Conservation (phyloP, 2,888 invertebrate species). For the Drosophila dives region DNA sequence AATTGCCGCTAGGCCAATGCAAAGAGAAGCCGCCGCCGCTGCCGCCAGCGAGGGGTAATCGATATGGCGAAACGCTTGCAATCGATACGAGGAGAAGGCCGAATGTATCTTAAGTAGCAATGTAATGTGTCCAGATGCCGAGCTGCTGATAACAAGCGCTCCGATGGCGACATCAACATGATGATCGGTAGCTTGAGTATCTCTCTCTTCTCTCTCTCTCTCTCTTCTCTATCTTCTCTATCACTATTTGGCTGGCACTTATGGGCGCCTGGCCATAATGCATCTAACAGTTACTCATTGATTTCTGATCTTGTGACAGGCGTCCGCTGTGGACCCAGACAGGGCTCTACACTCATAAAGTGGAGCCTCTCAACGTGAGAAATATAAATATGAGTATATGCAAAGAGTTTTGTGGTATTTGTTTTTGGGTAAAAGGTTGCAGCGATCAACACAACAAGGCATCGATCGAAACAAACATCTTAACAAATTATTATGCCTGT, state of each 20-base stretch:
- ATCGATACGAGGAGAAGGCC: slow-evolving; percentile 53
- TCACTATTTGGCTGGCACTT: slow-evolving; percentile 45
- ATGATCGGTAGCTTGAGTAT: slow-evolving; percentile 59
- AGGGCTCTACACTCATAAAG: slow-evolving; percentile 40
- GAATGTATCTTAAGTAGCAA: slow-evolving; percentile 77
- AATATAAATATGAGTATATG: slow-evolving; percentile 54
- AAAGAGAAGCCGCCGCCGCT: slow-evolving; percentile 49
- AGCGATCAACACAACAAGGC: slow-evolving; percentile 48
- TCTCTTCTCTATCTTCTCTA: neutral
- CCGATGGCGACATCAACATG: slow-evolving; percentile 54
- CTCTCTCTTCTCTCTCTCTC: slow-evolving; percentile 2
- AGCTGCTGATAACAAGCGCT: slow-evolving; percentile 60
- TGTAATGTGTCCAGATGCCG: slow-evolving; percentile 77
- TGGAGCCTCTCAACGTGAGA: slow-evolving; percentile 68
- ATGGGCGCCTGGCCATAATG: slow-evolving; percentile 58
- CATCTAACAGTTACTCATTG: slow-evolving; percentile 50
- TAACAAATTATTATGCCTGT: slow-evolving; percentile 73
- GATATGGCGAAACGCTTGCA: slow-evolving; percentile 65
- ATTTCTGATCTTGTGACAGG: slow-evolving; percentile 56
- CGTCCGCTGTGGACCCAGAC: slow-evolving; percentile 42
- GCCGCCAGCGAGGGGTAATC: slow-evolving; percentile 47
- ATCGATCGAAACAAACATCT: slow-evolving; percentile 68
- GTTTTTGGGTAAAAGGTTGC: slow-evolving; percentile 33
- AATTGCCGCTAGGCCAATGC: slow-evolving; percentile 63
- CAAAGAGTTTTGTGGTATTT: slow-evolving; percentile 37